Percentiles rank a stretch among this genome's conserved stretches.
Evolutionary conservation across 1,140 invertebrate genomes (phyloP).

Genomic region (Megalonaias nervosa): DNA sequence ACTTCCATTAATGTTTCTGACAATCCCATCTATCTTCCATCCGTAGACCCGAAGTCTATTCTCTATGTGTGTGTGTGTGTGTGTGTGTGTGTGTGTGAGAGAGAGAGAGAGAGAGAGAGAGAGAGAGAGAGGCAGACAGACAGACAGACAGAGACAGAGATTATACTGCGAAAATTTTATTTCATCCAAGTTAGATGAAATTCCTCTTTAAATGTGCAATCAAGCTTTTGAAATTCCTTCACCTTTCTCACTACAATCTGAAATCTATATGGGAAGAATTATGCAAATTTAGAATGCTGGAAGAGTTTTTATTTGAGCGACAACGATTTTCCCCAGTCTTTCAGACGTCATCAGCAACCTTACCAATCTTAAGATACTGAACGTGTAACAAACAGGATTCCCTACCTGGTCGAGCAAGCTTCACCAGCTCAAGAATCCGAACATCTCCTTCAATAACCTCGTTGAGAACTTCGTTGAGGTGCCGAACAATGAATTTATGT

Average conservation of each 20-base stretch:
- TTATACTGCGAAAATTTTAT: constrained; percentile 48
- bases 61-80: too few species aligned
- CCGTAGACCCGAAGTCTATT: constrained; percentile 48
- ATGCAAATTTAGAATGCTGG: constrained; percentile 50
- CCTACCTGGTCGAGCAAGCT: constrained; percentile 47
- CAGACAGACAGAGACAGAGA: too few species aligned
- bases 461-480: constrained; percentile 55
- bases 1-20: constrained; percentile 55
- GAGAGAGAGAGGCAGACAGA: too few species aligned
- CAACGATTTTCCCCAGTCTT: constrained; percentile 51
- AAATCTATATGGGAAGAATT: constrained; percentile 55
- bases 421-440: constrained; percentile 54
- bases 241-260: constrained; percentile 54
- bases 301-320: constrained; percentile 55
- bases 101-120: too few species aligned
- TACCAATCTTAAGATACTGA: constrained; percentile 46
- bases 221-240: constrained; percentile 51
- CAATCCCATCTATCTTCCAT: constrained; percentile 59
- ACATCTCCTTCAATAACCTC: constrained; percentile 62
- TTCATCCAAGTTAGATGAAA: constrained; percentile 59
- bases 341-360: constrained; percentile 52
- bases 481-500: constrained; percentile 59
- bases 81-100: too few species aligned
- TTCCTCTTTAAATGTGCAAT: constrained; percentile 51
- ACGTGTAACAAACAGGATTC: constrained; percentile 58